Evolutionary conservation across 2,113 vertebrate species (phyloP), one percentile per base, ranked within the genome.

Genomic region (Corydoras sp.): DNA sequence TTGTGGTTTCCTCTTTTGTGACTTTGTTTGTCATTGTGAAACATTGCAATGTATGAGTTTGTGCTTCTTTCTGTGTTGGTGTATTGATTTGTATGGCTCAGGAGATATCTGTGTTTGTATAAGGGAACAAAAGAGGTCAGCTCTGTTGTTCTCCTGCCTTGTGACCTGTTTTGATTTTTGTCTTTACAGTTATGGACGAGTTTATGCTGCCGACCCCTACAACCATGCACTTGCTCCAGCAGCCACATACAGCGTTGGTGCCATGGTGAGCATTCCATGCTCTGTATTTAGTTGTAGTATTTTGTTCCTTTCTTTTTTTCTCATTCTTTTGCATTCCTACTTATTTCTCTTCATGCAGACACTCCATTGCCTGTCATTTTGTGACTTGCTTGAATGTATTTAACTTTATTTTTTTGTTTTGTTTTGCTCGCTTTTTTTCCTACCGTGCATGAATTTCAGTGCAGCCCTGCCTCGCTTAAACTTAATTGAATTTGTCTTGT

Each of bases 131-230:
- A 56, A 7, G 3, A n/a, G 12, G 12, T 14, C 14, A 56, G 54
- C 14, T 43, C 14, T 35, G 54, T 62, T 58, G 54, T 68, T 31
- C 11, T 5, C 35, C 58, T 73, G 79, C 15, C 7, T 10, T 35
- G 29, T 55, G 9, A n/a, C 49, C 30, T 3, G 63, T 12, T 73
- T 80, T 80, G 82, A 85, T 81, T n/a, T 80, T 4, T 82, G 83
- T 84, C 74, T 86, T 89, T 88, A 58, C 87, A 98, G 95, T 96
- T 98, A 97, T 91, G 95, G 95, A 97, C 92, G 95, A 94, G 94
- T 98, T 93, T 98, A 95, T 94, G 93, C 95, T 95, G 92, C 95
- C 89, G 95, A 98, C 92, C 94, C 95, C 93, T 98, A 96, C 93
- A 94, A 92, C 92, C 94, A 97, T 93, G 86, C 95, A 94, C 93